Evolutionary conservation across 2,113 vertebrate genomes (phyloP), one percentile per base, ranked within the genome.

Genomic region (Oplegnathus fasciatus): DNA sequence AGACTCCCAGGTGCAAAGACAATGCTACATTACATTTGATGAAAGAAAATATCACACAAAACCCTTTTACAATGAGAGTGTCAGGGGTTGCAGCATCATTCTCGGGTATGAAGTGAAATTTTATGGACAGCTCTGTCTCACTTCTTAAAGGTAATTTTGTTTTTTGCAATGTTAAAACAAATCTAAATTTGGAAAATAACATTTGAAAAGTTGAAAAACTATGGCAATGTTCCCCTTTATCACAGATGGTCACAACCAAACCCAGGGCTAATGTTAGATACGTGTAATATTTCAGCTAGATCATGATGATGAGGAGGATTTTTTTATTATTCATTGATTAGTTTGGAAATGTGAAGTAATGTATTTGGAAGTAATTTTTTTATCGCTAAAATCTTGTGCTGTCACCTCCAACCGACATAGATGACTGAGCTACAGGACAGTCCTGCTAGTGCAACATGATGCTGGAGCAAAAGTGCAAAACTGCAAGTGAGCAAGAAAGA

Each of bases 1-100:
- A 61, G 62, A 74, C 44, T 42, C 26, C 3, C 0, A 48, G 18
- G 40, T 71, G 0, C 26, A 71, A 71, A 66, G 42, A 42, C 44
- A n/a, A 40, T 34, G 22, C 28, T 54, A 18, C 55, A 42, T 69
- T 67, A n/a, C 24, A 44, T 46, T 34, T 46, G 28, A 55, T 75
- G 5, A 66, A 55, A 74, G 57, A 40, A 65, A 40, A 58, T 72
- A 55, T 73, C 46, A 80, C 65, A 68, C 48, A 18, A 34, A 64
- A 37, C 44, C 34, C n/a, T 9, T 48, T 61, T 9, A 32, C 11
- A 34, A 20, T 40, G 42, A 48, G 30, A 22, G 28, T 69, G 30
- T 80, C 34, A 64, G 50, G 28, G 40, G 24, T 24, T 30, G 44
- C 26, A 28, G 78, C 26, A 15, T 37, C 18, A 28, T 11, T 65